A percentile compares a stretch with the other conserved stretches of the same genome.
These are phyloP conservation scores for Synergus japonicus DNA, from an alignment of 2,888 invertebrate species.

Conservation along the genomic window DNA sequence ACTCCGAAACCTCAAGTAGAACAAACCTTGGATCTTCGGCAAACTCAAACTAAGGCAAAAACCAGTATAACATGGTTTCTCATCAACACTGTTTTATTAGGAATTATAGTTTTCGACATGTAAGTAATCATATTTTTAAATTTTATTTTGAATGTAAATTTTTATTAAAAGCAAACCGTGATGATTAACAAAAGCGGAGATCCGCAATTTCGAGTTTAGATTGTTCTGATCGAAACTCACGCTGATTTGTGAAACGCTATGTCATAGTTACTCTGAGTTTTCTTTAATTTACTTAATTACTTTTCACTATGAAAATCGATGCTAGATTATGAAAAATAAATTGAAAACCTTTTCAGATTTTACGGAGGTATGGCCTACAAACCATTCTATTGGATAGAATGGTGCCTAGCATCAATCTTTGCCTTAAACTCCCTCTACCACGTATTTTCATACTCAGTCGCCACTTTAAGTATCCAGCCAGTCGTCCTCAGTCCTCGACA, in stretches of 20 bases:
- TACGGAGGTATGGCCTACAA: constrained; percentile 69
- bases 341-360: constrained; percentile 57
- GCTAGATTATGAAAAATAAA: neutral
- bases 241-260: constrained; percentile 12
- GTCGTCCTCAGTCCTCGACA: constrained; percentile 79
- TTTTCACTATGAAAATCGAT: constrained; percentile 1
- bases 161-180: neutral
- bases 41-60: constrained; percentile 78
- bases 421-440: constrained; percentile 79
- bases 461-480: constrained; percentile 75
- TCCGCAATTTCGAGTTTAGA: constrained; percentile 10
- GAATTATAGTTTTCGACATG: constrained; percentile 82
- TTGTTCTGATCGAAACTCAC: constrained; percentile 25
- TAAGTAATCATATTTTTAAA: constrained; percentile 74
- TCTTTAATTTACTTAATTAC: neutral
- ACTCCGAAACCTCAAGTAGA: constrained; percentile 78
- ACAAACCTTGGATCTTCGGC: constrained; percentile 79
- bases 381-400: constrained; percentile 71
- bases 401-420: constrained; percentile 75
- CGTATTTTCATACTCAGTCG: constrained; percentile 77
- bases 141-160: neutral
- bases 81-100: constrained; percentile 80
- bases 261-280: constrained; percentile 28
- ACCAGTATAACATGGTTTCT: constrained; percentile 81
- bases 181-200: constrained; percentile 6